These are phyloP conservation scores for Zoanthus sansibaricus DNA, from an alignment of 92 coral and sea anemone species.

Conservation along the genomic window DNA sequence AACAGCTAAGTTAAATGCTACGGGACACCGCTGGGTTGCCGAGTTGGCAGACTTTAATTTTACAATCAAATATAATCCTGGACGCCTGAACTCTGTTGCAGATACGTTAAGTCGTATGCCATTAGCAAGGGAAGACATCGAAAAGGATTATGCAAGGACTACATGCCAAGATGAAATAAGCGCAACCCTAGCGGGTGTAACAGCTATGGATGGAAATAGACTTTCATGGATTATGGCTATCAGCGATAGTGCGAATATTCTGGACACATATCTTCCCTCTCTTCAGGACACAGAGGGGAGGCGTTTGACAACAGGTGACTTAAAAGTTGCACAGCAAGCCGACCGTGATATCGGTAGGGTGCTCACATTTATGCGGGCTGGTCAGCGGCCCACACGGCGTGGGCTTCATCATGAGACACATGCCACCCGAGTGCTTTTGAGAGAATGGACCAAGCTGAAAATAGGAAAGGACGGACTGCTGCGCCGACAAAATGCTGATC, in stretches of 20 bases:
- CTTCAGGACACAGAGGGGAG: too few species aligned
- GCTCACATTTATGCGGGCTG: background rate
- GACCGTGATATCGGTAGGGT: background rate
- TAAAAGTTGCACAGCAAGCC: constrained; percentile 2
- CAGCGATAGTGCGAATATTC: too few species aligned
- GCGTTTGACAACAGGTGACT: background rate
- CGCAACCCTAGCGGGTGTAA: background rate
- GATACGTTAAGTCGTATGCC: background rate
- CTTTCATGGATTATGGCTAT: background rate
- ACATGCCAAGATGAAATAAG: background rate
- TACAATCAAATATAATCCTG: background rate
- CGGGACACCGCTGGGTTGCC: background rate
- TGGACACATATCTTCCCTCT: too few species aligned
- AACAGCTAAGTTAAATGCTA: background rate
- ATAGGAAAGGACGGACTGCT: constrained; percentile 49
- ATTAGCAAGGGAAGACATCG: background rate
- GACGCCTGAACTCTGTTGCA: background rate
- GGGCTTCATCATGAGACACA: constrained; percentile 16
- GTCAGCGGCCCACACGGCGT: background rate
- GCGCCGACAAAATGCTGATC: constrained; percentile 17
- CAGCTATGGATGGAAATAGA: background rate
- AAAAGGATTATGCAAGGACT: background rate
- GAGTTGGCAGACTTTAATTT: constrained; percentile 3
- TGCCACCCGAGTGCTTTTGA: constrained; percentile 22
- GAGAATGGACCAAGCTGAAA: constrained; percentile 25